These are phyloP conservation scores for Drosophila elegans DNA, from an alignment of 1,140 invertebrate genomes.

Conservation along the genomic window DNA sequence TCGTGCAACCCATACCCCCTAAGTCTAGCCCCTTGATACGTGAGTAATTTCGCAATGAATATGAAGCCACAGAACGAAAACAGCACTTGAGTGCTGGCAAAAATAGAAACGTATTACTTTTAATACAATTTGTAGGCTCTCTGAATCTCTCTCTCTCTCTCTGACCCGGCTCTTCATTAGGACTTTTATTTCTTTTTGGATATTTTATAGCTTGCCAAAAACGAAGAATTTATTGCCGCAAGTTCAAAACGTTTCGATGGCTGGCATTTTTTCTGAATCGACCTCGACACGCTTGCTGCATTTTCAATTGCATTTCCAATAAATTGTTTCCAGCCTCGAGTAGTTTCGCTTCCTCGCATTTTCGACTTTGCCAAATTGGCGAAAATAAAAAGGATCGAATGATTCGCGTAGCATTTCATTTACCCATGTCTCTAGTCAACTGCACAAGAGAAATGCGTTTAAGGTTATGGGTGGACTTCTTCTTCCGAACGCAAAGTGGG, in stretches of 20 bases:
- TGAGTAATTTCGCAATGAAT: constrained; percentile 71
- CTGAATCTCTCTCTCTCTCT: too few species aligned
- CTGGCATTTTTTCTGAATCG: constrained; percentile 48
- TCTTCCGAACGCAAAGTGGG: not conserved
- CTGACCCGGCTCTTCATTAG: constrained; percentile 58
- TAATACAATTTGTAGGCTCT: constrained; percentile 74
- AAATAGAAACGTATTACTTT: constrained; percentile 16
- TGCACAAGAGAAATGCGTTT: constrained; percentile 53
- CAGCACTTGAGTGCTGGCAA: constrained; percentile 27
- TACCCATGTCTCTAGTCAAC: constrained; percentile 57
- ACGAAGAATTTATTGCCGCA: constrained; percentile 73
- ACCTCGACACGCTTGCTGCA: constrained; percentile 59
- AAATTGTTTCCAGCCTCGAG: constrained; percentile 52
- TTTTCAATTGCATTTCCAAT: constrained; percentile 76
- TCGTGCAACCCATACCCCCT: constrained; percentile 31
- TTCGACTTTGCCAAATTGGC: constrained; percentile 39
- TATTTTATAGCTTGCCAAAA: constrained; percentile 51
- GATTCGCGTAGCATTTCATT: constrained; percentile 57
- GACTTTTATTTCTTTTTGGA: constrained; percentile 45
- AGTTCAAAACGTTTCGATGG: constrained; percentile 64
- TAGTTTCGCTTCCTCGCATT: constrained; percentile 5
- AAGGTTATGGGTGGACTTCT: constrained; percentile 17
- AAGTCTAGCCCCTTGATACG: constrained; percentile 22
- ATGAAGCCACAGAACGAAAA: constrained; percentile 39
- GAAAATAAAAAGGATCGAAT: constrained; percentile 12